These are phyloP conservation scores for Cataglyphis albicans DNA, from an alignment of 2,888 invertebrate species.

Conservation along the genomic window DNA sequence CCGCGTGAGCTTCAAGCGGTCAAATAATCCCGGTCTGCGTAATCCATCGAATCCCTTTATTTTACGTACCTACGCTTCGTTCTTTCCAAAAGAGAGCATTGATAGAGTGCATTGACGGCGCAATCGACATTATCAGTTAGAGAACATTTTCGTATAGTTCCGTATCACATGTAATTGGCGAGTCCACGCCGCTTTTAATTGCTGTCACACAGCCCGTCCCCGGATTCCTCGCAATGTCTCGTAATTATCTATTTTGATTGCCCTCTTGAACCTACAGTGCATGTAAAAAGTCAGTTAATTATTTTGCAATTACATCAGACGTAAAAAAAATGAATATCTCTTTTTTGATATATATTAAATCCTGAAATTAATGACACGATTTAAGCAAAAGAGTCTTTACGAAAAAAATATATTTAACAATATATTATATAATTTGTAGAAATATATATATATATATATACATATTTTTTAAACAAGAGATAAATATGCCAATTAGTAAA, in stretches of 20 bases:
- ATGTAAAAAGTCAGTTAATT: slow-evolving; percentile 28
- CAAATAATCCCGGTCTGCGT: background rate
- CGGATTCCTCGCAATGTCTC: background rate
- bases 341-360: background rate
- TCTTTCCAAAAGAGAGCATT: background rate
- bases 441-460: slow-evolving; percentile 3
- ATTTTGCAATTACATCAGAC: background rate
- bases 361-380: background rate
- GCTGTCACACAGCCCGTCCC: background rate
- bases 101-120: background rate
- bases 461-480: background rate
- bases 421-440: background rate
- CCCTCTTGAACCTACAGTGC: background rate
- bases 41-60: slow-evolving; percentile 28
- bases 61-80: background rate
- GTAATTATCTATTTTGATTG: slow-evolving; percentile 64
- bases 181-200: slow-evolving; percentile 65
- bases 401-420: background rate
- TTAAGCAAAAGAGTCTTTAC: background rate
- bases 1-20: slow-evolving; percentile 11
- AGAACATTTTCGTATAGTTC: slow-evolving; percentile 5
- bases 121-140: background rate
- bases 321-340: background rate
- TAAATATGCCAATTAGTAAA: slow-evolving; percentile 1
- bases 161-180: slow-evolving; percentile 60